Percentiles rank a stretch among this genome's conserved stretches.
Evolutionary conservation across 2,113 vertebrate genomes (phyloP).

Genomic region (Okapia johnstoni): DNA sequence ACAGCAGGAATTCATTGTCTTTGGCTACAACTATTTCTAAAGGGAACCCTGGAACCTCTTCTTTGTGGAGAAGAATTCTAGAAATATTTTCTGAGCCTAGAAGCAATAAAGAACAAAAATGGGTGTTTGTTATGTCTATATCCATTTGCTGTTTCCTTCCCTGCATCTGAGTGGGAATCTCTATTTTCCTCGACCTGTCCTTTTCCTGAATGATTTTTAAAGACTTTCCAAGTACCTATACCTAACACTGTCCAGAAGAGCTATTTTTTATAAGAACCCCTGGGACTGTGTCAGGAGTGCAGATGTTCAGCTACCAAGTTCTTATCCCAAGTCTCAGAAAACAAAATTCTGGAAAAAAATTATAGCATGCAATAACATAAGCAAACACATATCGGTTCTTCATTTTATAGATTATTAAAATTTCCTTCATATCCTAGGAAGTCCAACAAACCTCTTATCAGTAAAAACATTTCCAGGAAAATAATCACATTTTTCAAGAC

Average conservation of each 20-base stretch:
- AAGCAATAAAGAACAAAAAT: conserved; percentile 68
- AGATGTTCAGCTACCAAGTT: background rate
- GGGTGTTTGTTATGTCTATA: conserved; percentile 54
- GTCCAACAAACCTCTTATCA: background rate
- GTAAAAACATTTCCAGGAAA: conserved; percentile 1
- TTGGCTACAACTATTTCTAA: conserved; percentile 71
- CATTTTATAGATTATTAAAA: background rate
- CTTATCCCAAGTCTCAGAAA: background rate
- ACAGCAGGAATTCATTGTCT: conserved; percentile 68
- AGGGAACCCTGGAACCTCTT: conserved; percentile 64
- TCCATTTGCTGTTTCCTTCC: conserved; percentile 11
- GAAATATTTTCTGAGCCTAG: conserved; percentile 70
- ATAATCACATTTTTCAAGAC: background rate
- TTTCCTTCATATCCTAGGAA: background rate
- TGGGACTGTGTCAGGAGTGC: background rate
- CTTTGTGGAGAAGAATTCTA: conserved; percentile 72
- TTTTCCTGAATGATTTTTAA: background rate
- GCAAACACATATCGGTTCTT: background rate
- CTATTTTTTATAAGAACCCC: background rate
- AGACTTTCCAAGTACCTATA: background rate
- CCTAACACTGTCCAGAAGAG: background rate
- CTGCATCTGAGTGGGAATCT: background rate
- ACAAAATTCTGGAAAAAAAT: background rate
- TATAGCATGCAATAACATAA: background rate
- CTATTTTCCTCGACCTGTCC: background rate